Conservation (phyloP, 2,888 invertebrate species). For the Diachrysia chrysitis region DNA sequence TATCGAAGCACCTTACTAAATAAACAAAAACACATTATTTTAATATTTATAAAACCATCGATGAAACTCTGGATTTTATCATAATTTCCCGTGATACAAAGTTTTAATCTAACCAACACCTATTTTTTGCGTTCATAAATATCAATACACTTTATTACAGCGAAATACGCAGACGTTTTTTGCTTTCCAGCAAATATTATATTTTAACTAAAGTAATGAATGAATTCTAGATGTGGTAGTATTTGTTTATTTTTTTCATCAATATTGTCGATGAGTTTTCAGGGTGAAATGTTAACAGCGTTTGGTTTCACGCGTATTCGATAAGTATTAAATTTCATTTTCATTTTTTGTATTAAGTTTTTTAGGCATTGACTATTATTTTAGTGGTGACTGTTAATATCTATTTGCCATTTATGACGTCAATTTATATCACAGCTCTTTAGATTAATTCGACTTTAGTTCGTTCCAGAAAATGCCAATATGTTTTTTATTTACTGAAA, state of each 20-base stretch:
- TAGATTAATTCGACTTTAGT: too few species aligned
- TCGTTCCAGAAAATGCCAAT: too few species aligned
- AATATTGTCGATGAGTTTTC: not conserved
- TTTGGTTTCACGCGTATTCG: not conserved
- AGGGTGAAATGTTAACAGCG: not conserved
- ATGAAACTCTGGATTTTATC: not conserved
- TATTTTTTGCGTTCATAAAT: slow-evolving; percentile 28
- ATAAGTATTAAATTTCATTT: not conserved
- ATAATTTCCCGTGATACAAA: not conserved
- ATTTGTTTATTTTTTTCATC: not conserved
- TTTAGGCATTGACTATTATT: too few species aligned
- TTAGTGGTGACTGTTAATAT: too few species aligned
- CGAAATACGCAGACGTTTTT: slow-evolving; percentile 1
- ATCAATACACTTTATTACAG: slow-evolving; percentile 19
- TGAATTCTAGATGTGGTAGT: not conserved
- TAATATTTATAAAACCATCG: not conserved
- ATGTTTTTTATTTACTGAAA: too few species aligned
- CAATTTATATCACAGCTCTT: too few species aligned
- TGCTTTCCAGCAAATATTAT: not conserved
- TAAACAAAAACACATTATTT: too few species aligned
- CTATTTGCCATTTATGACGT: too few species aligned
- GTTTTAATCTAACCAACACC: slow-evolving; percentile 36
- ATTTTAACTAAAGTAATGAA: slow-evolving; percentile 7
- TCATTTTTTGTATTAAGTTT: too few species aligned
- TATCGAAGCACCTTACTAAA: too few species aligned